These are phyloP conservation scores for Lordiphosa andalusiaca DNA, from an alignment of 2,888 invertebrate species.

Conservation along the genomic window DNA sequence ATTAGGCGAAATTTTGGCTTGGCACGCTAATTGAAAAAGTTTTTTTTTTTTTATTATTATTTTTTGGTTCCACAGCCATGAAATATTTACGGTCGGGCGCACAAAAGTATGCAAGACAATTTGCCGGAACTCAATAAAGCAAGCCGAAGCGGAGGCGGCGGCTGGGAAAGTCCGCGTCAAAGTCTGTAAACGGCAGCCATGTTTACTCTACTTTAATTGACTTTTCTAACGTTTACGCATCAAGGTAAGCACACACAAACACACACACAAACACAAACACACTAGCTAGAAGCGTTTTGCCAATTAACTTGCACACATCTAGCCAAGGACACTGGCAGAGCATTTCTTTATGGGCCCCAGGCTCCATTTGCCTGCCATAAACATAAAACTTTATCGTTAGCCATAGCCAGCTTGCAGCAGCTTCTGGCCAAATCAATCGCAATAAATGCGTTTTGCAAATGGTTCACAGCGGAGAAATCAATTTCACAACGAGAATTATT, in stretches of 20 bases:
- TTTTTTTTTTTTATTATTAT: conserved; percentile 15
- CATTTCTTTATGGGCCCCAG: background rate
- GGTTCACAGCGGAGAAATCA: conserved; percentile 11
- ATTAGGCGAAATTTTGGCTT: conserved; percentile 36
- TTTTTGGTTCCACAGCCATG: conserved; percentile 18
- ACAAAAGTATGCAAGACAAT: conserved; percentile 25
- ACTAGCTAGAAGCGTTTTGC: conserved; percentile 2
- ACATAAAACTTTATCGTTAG: conserved; percentile 40
- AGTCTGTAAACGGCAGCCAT: conserved; percentile 5
- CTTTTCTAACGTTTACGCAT: conserved; percentile 45
- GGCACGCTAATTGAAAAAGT: conserved; percentile 44
- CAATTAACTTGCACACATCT: conserved; percentile 30
- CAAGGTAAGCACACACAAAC: conserved; percentile 8
- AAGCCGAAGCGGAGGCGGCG: background rate
- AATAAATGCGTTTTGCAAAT: conserved; percentile 28
- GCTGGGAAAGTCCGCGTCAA: background rate
- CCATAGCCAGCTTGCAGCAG: conserved; percentile 19
- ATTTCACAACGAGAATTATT: conserved; percentile 6
- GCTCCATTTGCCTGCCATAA: conserved; percentile 20
- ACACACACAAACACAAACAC: conserved; percentile 8
- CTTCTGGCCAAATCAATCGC: conserved; percentile 38
- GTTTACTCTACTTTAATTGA: conserved; percentile 39
- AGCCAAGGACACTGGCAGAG: conserved; percentile 8
- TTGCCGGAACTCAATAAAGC: conserved; percentile 12
- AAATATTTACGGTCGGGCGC: conserved; percentile 25